Percentiles rank a stretch among this genome's conserved stretches.
phyloP scores from a whole-genome alignment of 2,888 invertebrate species.

The Pollenia griseotomentosa region DNA sequence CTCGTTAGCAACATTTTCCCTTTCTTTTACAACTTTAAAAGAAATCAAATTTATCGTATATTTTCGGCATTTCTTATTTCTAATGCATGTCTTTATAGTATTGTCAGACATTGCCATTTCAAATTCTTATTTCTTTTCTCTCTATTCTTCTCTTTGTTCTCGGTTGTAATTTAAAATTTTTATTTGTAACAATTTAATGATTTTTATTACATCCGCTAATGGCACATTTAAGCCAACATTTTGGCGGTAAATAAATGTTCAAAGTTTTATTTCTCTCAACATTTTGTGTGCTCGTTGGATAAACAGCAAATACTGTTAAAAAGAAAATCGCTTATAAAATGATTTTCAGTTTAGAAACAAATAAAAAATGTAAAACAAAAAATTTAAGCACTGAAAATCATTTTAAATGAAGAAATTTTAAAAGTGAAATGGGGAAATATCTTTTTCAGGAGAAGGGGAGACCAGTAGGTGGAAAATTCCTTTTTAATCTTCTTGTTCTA shows the following conservation, averaged over 20 bases:
- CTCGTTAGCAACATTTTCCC: slow-evolving; percentile 29
- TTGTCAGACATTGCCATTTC: slow-evolving; percentile 43
- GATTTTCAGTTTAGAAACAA: slow-evolving; percentile 37
- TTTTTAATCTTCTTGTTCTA: slow-evolving; percentile 52
- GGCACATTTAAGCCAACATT: slow-evolving; percentile 75
- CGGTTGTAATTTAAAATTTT: slow-evolving; percentile 54
- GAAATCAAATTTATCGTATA: slow-evolving; percentile 43
- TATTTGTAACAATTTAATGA: slow-evolving; percentile 71
- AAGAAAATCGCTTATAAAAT: slow-evolving; percentile 55
- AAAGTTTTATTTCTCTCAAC: slow-evolving; percentile 59
- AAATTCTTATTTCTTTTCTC: slow-evolving; percentile 24
- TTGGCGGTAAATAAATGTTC: slow-evolving; percentile 70
- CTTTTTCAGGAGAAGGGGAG: not conserved
- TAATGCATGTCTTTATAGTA: slow-evolving; percentile 57
- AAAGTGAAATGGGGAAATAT: slow-evolving; percentile 3
- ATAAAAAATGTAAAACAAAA: slow-evolving; percentile 9
- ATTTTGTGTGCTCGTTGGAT: slow-evolving; percentile 13
- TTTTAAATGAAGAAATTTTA: not conserved
- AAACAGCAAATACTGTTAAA: slow-evolving; percentile 33
- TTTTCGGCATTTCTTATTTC: slow-evolving; percentile 25
- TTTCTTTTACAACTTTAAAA: slow-evolving; percentile 24
- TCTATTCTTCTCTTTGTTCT: slow-evolving; percentile 9
- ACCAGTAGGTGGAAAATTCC: slow-evolving; percentile 53
- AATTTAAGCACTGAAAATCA: slow-evolving; percentile 1
- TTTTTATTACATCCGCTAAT: slow-evolving; percentile 76